phyloP scores from a whole-genome alignment of 2,113 vertebrate species.

The Callorhinus ursinus region DNA sequence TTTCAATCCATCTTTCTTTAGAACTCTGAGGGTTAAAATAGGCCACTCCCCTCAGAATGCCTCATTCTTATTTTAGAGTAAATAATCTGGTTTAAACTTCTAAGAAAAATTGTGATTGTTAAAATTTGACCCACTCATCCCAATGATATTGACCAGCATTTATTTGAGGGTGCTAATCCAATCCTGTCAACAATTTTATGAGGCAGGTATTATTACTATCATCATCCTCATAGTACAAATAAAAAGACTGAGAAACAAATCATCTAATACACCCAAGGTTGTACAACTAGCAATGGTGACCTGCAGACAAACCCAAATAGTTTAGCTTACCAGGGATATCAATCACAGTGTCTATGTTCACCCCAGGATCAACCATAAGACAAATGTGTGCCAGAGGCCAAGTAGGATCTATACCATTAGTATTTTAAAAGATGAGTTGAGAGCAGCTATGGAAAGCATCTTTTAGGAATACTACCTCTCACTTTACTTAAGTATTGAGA shows the following conservation, averaged over 20 bases:
- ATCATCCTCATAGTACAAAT: not conserved
- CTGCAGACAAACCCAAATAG: not conserved
- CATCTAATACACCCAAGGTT: not conserved
- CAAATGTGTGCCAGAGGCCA: not conserved
- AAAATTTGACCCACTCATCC: not conserved
- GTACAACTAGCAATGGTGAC: not conserved
- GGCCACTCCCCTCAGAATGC: not conserved
- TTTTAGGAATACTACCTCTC: not conserved
- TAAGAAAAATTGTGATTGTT: not conserved
- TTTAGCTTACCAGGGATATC: not conserved
- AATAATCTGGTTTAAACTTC: not conserved
- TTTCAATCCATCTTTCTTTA: not conserved
- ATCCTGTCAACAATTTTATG: not conserved
- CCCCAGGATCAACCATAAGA: not conserved
- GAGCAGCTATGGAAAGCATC: not conserved
- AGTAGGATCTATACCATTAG: not conserved
- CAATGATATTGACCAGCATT: not conserved
- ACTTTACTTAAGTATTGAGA: not conserved
- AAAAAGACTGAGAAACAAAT: not conserved
- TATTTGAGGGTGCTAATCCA: not conserved
- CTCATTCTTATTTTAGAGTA: conserved; percentile 14
- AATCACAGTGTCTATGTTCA: not conserved
- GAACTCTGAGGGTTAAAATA: not conserved
- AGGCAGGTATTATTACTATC: not conserved
- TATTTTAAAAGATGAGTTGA: not conserved